phyloP scores from a whole-genome alignment of 2,113 vertebrate genomes.

The Myrmophylax atrothorax region DNA sequence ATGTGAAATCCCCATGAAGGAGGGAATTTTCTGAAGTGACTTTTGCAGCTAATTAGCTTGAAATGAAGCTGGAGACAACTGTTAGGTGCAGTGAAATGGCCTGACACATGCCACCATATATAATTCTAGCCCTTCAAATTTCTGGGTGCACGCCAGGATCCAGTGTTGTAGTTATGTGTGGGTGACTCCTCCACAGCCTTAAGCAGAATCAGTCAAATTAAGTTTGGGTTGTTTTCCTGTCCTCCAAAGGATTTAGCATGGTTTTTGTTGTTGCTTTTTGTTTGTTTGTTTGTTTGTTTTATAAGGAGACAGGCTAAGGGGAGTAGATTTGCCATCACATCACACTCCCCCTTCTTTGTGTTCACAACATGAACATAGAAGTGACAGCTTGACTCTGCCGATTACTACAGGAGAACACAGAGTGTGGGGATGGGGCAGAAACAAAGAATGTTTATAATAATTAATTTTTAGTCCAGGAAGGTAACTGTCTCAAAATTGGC shows the following conservation, averaged over 20 bases:
- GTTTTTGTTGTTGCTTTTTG: not conserved
- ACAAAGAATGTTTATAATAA: conserved; percentile 26
- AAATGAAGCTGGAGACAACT: conserved; percentile 43
- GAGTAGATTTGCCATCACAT: not conserved
- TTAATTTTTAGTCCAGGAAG: conserved; percentile 38
- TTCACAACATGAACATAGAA: not conserved
- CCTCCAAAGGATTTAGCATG: not conserved
- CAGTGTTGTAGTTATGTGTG: not conserved
- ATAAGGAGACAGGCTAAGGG: not conserved
- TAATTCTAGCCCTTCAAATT: not conserved
- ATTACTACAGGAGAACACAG: not conserved
- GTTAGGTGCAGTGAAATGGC: conserved; percentile 2
- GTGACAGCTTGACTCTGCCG: not conserved
- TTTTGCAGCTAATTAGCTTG: conserved; percentile 48
- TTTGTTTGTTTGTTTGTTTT: not conserved
- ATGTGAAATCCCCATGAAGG: conserved; percentile 16
- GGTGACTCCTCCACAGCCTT: not conserved
- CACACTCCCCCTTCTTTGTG: not conserved
- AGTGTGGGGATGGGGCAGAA: not conserved
- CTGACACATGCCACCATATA: conserved; percentile 14
- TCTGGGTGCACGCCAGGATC: not conserved
- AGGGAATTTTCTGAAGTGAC: conserved; percentile 28
- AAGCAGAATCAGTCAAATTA: not conserved
- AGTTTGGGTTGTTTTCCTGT: not conserved
- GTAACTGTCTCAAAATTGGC: conserved; percentile 18